A percentile compares a stretch with the other conserved stretches of the same genome.
Evolutionary conservation across 2,888 invertebrate genomes (phyloP).

Genomic region (Andrena minutula): DNA sequence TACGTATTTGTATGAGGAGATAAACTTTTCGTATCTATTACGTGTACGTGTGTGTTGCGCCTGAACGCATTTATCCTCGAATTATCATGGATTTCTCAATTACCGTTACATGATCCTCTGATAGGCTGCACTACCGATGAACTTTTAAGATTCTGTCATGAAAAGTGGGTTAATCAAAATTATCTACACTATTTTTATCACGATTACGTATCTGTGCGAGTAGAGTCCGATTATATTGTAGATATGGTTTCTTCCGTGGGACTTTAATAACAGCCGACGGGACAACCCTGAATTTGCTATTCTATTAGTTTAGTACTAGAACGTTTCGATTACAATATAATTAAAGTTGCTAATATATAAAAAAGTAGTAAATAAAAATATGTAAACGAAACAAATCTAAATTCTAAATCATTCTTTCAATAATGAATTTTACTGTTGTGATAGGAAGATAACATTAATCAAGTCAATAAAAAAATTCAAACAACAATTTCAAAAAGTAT

Average conservation of each 20-base stretch:
- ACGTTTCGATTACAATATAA: too few species aligned
- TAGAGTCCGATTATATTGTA: too few species aligned
- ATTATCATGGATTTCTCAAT: conserved; percentile 5
- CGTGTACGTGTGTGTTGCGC: background rate
- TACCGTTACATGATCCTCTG: background rate
- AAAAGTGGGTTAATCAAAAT: background rate
- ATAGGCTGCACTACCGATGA: background rate
- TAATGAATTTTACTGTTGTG: background rate
- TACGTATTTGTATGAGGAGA: background rate
- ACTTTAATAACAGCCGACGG: background rate
- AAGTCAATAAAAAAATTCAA: too few species aligned
- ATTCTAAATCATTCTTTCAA: background rate
- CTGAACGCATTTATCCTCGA: background rate
- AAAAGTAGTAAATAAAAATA: too few species aligned
- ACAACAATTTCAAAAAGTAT: too few species aligned
- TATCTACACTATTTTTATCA: background rate
- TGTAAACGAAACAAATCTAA: background rate
- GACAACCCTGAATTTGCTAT: too few species aligned
- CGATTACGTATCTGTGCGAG: background rate
- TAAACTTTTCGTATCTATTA: background rate
- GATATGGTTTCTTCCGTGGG: background rate
- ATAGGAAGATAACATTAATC: background rate
- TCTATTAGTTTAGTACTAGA: too few species aligned
- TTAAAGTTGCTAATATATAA: too few species aligned
- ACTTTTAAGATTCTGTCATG: background rate